Evolutionary conservation across 2,888 invertebrate genomes (phyloP).

Genomic region (Entomobrya proxima): DNA sequence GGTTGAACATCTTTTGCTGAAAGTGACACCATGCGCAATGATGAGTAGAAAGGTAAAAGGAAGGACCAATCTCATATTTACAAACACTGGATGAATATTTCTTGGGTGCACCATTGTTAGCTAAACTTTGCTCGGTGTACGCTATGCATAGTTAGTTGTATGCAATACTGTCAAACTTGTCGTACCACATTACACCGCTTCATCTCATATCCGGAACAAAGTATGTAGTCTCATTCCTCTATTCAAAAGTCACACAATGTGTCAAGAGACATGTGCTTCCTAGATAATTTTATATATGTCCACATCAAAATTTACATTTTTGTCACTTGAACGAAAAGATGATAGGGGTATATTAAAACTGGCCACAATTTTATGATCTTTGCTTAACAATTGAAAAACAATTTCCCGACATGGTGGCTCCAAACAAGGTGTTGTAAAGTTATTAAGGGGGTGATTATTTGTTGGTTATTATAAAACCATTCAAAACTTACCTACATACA

Average conservation of each 20-base stretch:
- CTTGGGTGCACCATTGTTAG: too few species aligned
- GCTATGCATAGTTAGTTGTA: too few species aligned
- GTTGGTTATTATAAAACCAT: not conserved
- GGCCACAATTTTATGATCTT: constrained; percentile 5
- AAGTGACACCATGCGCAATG: not conserved
- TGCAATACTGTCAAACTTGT: too few species aligned
- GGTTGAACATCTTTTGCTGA: not conserved
- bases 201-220: not conserved
- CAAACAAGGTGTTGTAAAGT: constrained; percentile 23
- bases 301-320: not conserved
- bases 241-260: not conserved
- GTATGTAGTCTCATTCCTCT: not conserved
- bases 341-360: not conserved
- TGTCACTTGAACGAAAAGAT: not conserved
- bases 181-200: not conserved
- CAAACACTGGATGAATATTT: too few species aligned
- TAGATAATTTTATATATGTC: too few species aligned
- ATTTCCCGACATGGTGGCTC: constrained; percentile 8
- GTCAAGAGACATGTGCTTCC: constrained; percentile 11
- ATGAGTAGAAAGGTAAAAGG: not conserved
- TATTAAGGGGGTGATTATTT: constrained; percentile 7
- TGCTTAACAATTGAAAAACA: not conserved
- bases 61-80: too few species aligned
- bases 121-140: too few species aligned
- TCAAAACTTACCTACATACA: not conserved